Base-by-base conservation (phyloP, 2,888 invertebrate species). In the Candidula unifasciata region DNA sequence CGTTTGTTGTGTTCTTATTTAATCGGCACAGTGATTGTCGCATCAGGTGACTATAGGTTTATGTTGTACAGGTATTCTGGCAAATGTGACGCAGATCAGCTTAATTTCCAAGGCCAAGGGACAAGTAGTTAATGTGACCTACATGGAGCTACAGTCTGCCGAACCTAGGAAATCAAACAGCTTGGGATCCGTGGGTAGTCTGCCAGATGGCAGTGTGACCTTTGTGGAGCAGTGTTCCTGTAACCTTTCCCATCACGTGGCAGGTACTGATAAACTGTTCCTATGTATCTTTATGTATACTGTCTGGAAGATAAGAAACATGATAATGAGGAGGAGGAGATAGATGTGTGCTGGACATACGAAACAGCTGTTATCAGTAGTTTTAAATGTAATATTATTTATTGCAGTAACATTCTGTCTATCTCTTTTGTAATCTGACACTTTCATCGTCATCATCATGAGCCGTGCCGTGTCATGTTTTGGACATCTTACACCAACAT, bases 171-270 rank as follows among this genome's bases (percentile, higher is more conserved):
- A 24, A n/a, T 24, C 60, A 60, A 8, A 18, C 24, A 13, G 1
- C 2, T 44, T 44, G 3, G 18, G 37, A 64, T 6, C 37, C 3
- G 44, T 0, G 21, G 2, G 3, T 33, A 21, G 1, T 44, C 18
- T 44, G 80, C 5, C 33, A 54, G 35, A 81, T 2, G 44, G n/a
- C 52, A 52, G 8, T 57, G 33, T 82, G 33, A 66, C n/a, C 21
- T 80, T 33, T 69, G 87, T 87, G 35, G 87, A 88, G 35, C 71
- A 89, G 52, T 90, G 90, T 78, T 86, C 85, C 0, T 90, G 90
- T 86, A 71, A 54, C 2, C 18, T 83, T 21, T 16, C 78, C 0
- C 77, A 74, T 5, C 52, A 78, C 64, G 85, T 85, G 2, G 57
- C 35, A 66, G 86, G 86, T 86, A 82, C 5, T 21, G 68, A 6